phyloP scores from a whole-genome alignment of 2,888 invertebrate species.

The Acanthosepion esculentum region DNA sequence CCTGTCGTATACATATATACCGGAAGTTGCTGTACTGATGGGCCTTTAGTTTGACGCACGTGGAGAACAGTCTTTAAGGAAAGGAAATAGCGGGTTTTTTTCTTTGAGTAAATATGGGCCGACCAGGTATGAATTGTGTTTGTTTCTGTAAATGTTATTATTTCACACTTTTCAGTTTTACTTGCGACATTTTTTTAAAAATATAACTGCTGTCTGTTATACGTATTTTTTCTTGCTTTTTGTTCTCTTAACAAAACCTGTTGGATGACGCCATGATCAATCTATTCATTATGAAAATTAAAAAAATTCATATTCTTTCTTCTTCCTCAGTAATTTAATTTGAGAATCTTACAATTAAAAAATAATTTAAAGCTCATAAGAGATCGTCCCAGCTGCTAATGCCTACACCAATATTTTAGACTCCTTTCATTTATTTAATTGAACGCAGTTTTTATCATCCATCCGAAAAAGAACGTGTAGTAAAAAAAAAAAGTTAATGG shows the following conservation, averaged over 20 bases:
- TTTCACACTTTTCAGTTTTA: background rate
- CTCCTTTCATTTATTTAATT: background rate
- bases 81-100: background rate
- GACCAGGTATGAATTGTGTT: background rate
- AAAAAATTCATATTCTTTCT: background rate
- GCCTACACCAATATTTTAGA: background rate
- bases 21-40: background rate
- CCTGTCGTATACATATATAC: background rate
- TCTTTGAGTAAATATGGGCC: background rate
- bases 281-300: background rate
- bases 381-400: background rate
- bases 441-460: rapidly evolving
- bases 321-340: background rate
- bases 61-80: background rate
- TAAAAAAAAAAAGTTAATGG: background rate
- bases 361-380: too few relatives aligned
- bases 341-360: too few relatives aligned
- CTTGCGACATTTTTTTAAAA: background rate
- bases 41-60: background rate
- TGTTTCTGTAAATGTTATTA: background rate
- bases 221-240: background rate
- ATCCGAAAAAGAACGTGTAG: background rate
- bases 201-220: background rate
- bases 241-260: background rate
- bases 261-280: background rate